Evolutionary conservation across 1,140 invertebrate species (phyloP).

Genomic region (Choristoneura fumiferana): DNA sequence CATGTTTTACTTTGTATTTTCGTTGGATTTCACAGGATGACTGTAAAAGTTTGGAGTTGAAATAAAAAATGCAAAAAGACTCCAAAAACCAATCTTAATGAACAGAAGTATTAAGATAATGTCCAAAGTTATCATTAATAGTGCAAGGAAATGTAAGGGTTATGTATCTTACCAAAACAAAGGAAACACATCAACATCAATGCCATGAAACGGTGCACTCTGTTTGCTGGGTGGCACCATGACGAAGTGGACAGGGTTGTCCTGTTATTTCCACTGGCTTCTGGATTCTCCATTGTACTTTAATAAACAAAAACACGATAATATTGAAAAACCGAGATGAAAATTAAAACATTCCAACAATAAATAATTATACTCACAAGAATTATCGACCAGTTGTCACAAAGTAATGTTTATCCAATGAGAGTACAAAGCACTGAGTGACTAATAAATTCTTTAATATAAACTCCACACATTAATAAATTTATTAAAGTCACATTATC

Average conservation of each 20-base stretch:
- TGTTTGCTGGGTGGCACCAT: slow-evolving; percentile 62
- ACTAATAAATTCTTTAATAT: slow-evolving; percentile 8
- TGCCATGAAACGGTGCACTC: slow-evolving; percentile 59
- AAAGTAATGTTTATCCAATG: slow-evolving; percentile 1
- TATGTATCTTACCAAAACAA: slow-evolving; percentile 63
- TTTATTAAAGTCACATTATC: slow-evolving; percentile 14
- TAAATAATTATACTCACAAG: background rate
- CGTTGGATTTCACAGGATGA: no score
- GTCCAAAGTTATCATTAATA: no score
- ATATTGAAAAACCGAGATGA: background rate
- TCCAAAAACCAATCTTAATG: no score
- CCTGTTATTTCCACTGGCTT: slow-evolving; percentile 30
- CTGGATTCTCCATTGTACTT: slow-evolving; percentile 3
- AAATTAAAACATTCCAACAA: background rate
- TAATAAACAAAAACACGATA: background rate
- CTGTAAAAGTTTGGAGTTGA: no score
- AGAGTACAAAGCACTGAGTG: slow-evolving; percentile 11
- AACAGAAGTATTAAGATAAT: no score
- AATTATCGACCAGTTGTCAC: background rate
- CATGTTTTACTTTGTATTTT: no score
- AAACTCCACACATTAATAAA: slow-evolving; percentile 14
- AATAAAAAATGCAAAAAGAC: no score
- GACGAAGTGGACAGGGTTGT: slow-evolving; percentile 39
- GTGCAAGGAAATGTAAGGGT: no score
- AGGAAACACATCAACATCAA: slow-evolving; percentile 69